phyloP scores from a whole-genome alignment of 1,140 invertebrate genomes.

The Hesperophylax magnus region DNA sequence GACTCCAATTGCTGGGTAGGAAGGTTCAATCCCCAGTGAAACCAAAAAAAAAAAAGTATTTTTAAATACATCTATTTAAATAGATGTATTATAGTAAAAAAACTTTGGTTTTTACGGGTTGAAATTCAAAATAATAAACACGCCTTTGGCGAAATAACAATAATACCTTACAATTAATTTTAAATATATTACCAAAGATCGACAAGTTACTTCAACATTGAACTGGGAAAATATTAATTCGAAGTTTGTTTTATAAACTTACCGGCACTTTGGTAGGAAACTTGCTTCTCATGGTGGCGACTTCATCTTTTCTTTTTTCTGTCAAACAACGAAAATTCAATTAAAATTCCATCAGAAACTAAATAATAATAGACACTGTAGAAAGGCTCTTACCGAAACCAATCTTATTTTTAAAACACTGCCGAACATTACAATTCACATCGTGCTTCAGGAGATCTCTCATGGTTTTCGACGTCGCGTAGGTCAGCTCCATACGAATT shows the following conservation, averaged over 20 bases:
- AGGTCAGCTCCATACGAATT: slow-evolving; percentile 46
- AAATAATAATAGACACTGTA: background rate
- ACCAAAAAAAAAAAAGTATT: too few species aligned
- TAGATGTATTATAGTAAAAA: too few species aligned
- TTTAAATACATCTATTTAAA: too few species aligned
- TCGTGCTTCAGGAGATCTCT: slow-evolving; percentile 68
- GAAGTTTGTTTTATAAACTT: slow-evolving; percentile 60
- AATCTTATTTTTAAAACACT: slow-evolving; percentile 68
- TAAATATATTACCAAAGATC: too few species aligned
- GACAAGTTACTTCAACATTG: too few species aligned
- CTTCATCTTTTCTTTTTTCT: slow-evolving; percentile 74
- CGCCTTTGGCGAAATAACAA: too few species aligned
- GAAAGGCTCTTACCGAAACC: slow-evolving; percentile 65
- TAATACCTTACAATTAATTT: too few species aligned
- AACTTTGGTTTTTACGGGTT: too few species aligned
- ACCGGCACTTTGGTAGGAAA: slow-evolving; percentile 76
- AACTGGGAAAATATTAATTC: too few species aligned
- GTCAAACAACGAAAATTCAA: slow-evolving; percentile 58
- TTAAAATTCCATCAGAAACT: background rate
- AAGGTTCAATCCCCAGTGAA: too few species aligned
- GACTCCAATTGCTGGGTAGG: too few species aligned
- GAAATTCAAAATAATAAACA: too few species aligned
- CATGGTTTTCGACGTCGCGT: slow-evolving; percentile 60
- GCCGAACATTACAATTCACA: slow-evolving; percentile 68
- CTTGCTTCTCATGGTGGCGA: slow-evolving; percentile 72